Evolutionary conservation across 2,113 vertebrate genomes (phyloP), one percentile per base, ranked within the genome.

Genomic region (Galeopterus variegatus): DNA sequence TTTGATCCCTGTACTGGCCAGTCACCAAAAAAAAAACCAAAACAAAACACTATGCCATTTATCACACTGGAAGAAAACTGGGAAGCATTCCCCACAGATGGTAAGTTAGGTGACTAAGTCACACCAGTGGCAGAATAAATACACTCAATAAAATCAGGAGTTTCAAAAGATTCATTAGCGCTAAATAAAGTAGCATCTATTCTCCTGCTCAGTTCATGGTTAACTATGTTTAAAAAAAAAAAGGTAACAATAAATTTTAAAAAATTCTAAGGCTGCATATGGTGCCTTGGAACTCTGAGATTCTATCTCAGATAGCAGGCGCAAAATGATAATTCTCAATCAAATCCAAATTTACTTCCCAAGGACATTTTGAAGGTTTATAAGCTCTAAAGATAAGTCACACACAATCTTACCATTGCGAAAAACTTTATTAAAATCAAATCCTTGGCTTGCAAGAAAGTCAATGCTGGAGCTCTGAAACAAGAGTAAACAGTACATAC

Each of bases 341-440:
- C 8, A 28, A 91, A 91, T 52, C n/a, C 52, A 89, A 36, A 93
- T 73, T 62, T 82, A 83, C 56, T 81, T 89, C 26, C 41, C 14
- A 31, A 67, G 31, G 18, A 75, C n/a, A 86, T 9, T 79, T 15
- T 19, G 24, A 93, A 73, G 26, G 14, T 33, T 95, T 86, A 96
- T 26, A 88, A 80, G 9, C 69, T 94, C 79, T 82, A 69, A 48
- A 93, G 69, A 28, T 2, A 86, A 2, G 45, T 48, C 65, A 97
- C 81, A 79, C 12, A 88, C 33, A 23, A 85, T 98, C 99, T 99
- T 98, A 99, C 99, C 99, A 0, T 99, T 98, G 97, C 99, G 98
- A 98, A 99, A 99, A 90, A 99, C 99, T 99, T 99, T 99, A 98
- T 99, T 99, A 99, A 99, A 99, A 99, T 99, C 99, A 98, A 99